Percentiles rank a stretch among this genome's conserved stretches.
Evolutionary conservation across 30 jellyfish, hydroid and myxozoan genomes (phyloP).

Genomic region (Aurelia aurita): DNA sequence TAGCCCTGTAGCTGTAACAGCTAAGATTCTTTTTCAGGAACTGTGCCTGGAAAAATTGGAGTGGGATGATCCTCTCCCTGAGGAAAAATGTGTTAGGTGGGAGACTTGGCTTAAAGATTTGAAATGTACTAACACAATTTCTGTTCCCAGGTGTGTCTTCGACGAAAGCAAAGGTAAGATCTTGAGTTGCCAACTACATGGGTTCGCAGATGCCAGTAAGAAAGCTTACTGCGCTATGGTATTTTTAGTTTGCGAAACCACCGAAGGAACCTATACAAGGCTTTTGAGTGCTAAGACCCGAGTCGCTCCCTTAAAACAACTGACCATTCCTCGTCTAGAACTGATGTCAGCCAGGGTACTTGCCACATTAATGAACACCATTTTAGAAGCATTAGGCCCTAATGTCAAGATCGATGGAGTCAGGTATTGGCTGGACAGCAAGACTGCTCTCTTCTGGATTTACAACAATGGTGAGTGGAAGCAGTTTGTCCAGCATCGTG

Average conservation of each 20-base stretch:
- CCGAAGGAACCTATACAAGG: background rate
- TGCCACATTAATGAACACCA: conserved; percentile 33
- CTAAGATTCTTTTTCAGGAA: conserved; percentile 21
- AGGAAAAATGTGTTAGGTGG: conserved; percentile 15
- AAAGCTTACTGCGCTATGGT: conserved; percentile 27
- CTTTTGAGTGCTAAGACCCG: conserved; percentile 3
- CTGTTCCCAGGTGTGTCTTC: background rate
- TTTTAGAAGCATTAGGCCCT: conserved; percentile 36
- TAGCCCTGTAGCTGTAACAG: conserved; percentile 24
- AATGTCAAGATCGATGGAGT: conserved; percentile 20
- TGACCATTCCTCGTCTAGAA: conserved; percentile 58
- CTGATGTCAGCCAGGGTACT: conserved; percentile 64
- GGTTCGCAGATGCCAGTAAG: conserved; percentile 19
- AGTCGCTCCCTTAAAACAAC: conserved; percentile 52
- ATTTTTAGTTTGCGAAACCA: conserved; percentile 8
- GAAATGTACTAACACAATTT: background rate
- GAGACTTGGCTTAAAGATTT: conserved; percentile 23
- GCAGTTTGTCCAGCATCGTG: conserved; percentile 65
- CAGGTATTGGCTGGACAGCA: conserved; percentile 62
- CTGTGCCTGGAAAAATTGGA: conserved; percentile 5
- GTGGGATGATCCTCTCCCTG: conserved; percentile 30
- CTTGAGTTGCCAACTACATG: background rate
- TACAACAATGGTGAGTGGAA: conserved; percentile 58
- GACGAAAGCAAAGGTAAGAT: no score
- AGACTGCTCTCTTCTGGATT: conserved; percentile 61